Conservation (phyloP, 2,113 vertebrate genomes). For the Seriola aureovittata region DNA sequence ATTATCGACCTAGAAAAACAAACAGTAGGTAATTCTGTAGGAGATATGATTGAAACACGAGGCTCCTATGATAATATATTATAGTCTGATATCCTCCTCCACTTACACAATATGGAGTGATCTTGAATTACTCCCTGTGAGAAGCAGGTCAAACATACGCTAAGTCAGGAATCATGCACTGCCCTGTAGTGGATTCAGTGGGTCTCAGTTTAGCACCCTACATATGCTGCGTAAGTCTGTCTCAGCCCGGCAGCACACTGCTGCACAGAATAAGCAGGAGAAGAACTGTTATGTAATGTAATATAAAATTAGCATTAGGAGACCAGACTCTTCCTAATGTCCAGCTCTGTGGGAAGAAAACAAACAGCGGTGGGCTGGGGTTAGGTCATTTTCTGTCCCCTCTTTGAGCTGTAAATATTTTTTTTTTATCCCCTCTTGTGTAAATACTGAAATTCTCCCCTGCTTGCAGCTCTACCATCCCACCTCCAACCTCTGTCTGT, state of each 20-base stretch:
- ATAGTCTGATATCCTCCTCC: background rate
- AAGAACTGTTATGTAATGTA: slow-evolving; percentile 47
- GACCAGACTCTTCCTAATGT: background rate
- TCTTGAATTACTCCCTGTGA: slow-evolving; percentile 5
- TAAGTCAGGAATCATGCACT: slow-evolving; percentile 55
- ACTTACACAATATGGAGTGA: background rate
- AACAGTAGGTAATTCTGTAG: background rate
- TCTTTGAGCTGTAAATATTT: background rate
- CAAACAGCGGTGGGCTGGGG: background rate
- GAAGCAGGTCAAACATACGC: slow-evolving; percentile 59
- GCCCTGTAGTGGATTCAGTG: slow-evolving; percentile 34
- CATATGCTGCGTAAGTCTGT: slow-evolving; percentile 18
- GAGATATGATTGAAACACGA: background rate
- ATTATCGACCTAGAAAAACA: background rate
- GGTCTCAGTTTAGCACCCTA: slow-evolving; percentile 25
- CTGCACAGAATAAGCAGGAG: slow-evolving; percentile 12
- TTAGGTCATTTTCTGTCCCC: background rate
- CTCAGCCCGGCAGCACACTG: slow-evolving; percentile 27
- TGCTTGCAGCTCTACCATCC: background rate
- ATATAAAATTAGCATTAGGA: slow-evolving; percentile 10
- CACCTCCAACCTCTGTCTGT: slow-evolving; percentile 12
- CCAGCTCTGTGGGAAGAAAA: slow-evolving; percentile 5
- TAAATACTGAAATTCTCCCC: slow-evolving; percentile 11
- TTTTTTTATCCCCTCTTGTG: background rate
- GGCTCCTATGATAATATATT: background rate